A percentile compares a stretch with the other conserved stretches of the same genome.
Evolutionary conservation across 2,797 vertebrate species (phyloP).

Genomic region (Anabas testudineus): DNA sequence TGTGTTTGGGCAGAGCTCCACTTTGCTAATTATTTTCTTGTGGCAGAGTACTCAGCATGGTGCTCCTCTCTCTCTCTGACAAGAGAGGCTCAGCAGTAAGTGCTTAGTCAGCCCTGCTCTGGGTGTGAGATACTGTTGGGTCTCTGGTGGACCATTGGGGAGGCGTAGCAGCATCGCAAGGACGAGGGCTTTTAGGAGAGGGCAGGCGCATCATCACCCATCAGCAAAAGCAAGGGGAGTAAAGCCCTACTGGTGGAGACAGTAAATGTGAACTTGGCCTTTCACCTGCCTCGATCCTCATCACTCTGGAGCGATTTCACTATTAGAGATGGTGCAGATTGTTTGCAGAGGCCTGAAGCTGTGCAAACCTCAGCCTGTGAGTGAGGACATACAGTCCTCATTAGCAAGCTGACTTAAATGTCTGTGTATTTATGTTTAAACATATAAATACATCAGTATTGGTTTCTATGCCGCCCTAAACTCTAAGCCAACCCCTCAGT

Average conservation of each 20-base stretch:
- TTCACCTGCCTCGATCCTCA: constrained; percentile 1
- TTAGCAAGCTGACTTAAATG: constrained; percentile 15
- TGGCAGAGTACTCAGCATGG: constrained; percentile 80
- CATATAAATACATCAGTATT: not conserved
- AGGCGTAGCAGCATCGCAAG: constrained; percentile 57
- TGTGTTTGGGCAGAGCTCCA: constrained; percentile 77
- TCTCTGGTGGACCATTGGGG: constrained; percentile 64
- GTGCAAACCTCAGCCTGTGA: too few species aligned
- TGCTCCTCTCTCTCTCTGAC: constrained; percentile 67
- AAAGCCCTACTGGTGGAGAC: constrained; percentile 21
- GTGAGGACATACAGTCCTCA: too few species aligned
- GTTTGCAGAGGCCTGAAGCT: too few species aligned
- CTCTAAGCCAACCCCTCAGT: constrained; percentile 19
- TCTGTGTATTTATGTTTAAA: not conserved
- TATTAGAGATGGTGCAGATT: not conserved
- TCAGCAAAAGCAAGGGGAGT: constrained; percentile 33
- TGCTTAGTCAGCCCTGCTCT: constrained; percentile 76
- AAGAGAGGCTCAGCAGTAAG: constrained; percentile 67
- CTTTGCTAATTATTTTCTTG: constrained; percentile 83
- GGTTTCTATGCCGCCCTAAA: constrained; percentile 12
- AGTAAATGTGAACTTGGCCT: constrained; percentile 3
- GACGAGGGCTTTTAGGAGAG: constrained; percentile 50
- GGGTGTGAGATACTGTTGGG: constrained; percentile 70
- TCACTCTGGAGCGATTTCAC: not conserved
- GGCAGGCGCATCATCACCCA: constrained; percentile 52